These are phyloP conservation scores for Hirudinaria manillensis DNA, from an alignment of 2,888 invertebrate species.

Conservation along the genomic window DNA sequence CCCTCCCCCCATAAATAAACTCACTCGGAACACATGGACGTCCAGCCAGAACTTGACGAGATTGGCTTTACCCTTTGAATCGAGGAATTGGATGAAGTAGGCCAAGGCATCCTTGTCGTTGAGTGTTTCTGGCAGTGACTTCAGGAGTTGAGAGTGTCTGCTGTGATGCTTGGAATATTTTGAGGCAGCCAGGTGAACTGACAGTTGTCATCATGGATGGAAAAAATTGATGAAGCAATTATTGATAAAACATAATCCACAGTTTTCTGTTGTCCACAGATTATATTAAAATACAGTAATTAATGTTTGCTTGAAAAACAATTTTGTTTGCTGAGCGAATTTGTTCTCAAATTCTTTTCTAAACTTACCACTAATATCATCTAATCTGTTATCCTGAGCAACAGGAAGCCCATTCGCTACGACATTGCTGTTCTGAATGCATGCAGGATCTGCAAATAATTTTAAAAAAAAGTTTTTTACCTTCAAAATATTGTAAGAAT, in stretches of 20 bases:
- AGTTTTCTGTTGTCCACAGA: no score
- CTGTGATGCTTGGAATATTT: slow-evolving; percentile 2
- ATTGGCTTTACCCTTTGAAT: slow-evolving; percentile 61
- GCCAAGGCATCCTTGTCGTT: slow-evolving; percentile 72
- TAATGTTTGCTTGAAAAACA: no score
- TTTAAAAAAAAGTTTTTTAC: no score
- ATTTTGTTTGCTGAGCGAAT: no score
- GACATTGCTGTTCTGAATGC: neutral
- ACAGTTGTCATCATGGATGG: neutral
- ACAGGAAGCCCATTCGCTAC: neutral
- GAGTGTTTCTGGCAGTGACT: slow-evolving; percentile 70
- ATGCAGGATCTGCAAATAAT: no score
- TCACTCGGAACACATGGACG: slow-evolving; percentile 55
- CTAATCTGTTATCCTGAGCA: neutral
- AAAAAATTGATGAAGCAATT: neutral
- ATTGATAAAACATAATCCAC: no score
- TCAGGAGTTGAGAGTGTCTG: slow-evolving; percentile 36
- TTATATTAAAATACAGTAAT: no score
- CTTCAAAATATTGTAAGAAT: neutral
- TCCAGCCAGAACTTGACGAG: slow-evolving; percentile 58
- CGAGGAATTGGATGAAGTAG: slow-evolving; percentile 80
- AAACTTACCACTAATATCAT: slow-evolving; percentile 4
- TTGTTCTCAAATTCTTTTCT: neutral
- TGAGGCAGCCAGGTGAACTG: slow-evolving; percentile 18
- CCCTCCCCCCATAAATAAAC: no score